phyloP scores from a whole-genome alignment of 2,888 invertebrate genomes.

The Ochropacha duplaris region DNA sequence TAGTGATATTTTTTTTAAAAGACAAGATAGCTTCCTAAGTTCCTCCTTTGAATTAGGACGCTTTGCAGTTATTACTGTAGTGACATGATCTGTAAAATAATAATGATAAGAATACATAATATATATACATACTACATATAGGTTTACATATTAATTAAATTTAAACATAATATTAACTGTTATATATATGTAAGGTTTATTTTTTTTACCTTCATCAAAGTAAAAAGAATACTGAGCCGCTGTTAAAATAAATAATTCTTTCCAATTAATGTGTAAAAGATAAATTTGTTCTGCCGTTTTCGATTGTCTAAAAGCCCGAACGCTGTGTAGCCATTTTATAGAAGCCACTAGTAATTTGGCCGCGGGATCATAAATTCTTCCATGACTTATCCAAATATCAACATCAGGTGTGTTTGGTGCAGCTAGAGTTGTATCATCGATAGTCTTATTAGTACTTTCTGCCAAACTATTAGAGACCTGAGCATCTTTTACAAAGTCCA shows the following conservation, averaged over 20 bases:
- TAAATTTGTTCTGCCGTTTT: slow-evolving; percentile 85
- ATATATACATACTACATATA: too few relatives aligned
- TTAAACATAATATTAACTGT: background rate
- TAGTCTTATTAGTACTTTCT: slow-evolving; percentile 29
- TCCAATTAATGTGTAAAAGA: slow-evolving; percentile 91
- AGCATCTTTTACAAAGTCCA: slow-evolving; percentile 27
- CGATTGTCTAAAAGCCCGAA: slow-evolving; percentile 89
- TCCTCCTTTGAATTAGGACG: slow-evolving; percentile 79
- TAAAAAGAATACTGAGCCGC: slow-evolving; percentile 91
- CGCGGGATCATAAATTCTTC: slow-evolving; percentile 84
- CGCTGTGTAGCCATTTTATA: slow-evolving; percentile 91
- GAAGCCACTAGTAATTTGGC: slow-evolving; percentile 89
- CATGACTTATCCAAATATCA: slow-evolving; percentile 70
- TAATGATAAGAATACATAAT: too few relatives aligned
- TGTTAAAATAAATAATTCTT: slow-evolving; percentile 91
- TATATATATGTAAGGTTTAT: too few relatives aligned
- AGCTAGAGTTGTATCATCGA: slow-evolving; percentile 22
- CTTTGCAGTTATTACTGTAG: slow-evolving; percentile 64
- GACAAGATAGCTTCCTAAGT: slow-evolving; percentile 79
- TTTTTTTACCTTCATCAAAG: slow-evolving; percentile 86
- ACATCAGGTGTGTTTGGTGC: slow-evolving; percentile 26
- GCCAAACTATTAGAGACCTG: slow-evolving; percentile 25
- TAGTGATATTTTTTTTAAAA: slow-evolving; percentile 85
- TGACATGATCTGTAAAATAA: slow-evolving; percentile 60
- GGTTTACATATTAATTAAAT: background rate